phyloP scores from a whole-genome alignment of 92 coral and sea anemone species.

The Pocillopora meandrina region DNA sequence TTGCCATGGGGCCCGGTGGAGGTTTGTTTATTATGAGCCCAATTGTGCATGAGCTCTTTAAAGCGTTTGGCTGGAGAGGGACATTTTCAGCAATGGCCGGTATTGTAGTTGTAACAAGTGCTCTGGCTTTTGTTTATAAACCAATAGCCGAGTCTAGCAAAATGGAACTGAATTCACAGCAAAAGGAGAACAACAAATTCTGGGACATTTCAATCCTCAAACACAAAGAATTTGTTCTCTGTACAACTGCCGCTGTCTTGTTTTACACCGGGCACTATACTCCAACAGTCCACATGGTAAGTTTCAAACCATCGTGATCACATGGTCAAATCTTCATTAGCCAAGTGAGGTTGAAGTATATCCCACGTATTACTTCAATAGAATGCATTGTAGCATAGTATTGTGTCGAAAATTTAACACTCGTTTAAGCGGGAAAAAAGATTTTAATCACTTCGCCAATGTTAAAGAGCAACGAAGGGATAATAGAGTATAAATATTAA shows the following conservation, averaged over 20 bases:
- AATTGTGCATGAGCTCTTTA: constrained; percentile 38
- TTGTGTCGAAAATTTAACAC: no score
- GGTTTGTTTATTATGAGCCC: constrained; percentile 66
- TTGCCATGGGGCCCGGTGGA: constrained; percentile 58
- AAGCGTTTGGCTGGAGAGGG: constrained; percentile 54
- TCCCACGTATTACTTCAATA: no score
- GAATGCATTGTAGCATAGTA: no score
- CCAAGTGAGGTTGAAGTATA: neutral
- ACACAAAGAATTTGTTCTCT: constrained; percentile 14
- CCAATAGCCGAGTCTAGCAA: constrained; percentile 4
- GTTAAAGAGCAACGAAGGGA: no score
- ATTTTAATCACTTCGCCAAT: no score
- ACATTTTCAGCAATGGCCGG: constrained; percentile 47
- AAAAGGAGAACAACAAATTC: constrained; percentile 15
- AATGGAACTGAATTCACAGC: neutral
- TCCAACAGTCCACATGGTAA: constrained; percentile 56
- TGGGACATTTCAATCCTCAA: constrained; percentile 39
- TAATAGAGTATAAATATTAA: no score
- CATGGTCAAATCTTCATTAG: neutral
- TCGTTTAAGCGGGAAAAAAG: no score
- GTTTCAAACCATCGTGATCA: neutral
- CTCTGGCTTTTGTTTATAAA: constrained; percentile 22
- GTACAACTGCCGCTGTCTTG: neutral
- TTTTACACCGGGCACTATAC: constrained; percentile 23
- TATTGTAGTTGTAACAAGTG: constrained; percentile 13